phyloP scores from a whole-genome alignment of 2,113 vertebrate species.

The Nycticorax nycticorax region DNA sequence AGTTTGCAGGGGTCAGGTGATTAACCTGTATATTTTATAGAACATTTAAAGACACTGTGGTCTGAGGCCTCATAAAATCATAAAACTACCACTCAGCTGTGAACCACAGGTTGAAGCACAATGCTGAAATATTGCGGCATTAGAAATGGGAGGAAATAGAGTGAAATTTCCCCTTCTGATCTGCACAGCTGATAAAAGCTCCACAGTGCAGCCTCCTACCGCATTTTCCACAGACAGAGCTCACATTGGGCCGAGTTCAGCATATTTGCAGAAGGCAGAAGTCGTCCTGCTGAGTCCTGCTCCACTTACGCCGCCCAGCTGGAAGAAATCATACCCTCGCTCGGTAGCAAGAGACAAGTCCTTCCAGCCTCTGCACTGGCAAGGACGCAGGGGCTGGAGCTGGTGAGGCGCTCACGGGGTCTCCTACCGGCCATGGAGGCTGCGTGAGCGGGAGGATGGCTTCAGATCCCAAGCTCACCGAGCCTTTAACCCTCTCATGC shows the following conservation, averaged over 20 bases:
- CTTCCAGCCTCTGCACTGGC: not conserved
- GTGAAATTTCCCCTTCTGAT: conserved; percentile 9
- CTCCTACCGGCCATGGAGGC: not conserved
- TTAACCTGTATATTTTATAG: conserved; percentile 67
- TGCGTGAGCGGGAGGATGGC: not conserved
- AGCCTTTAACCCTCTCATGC: not conserved
- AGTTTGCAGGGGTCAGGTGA: conserved; percentile 61
- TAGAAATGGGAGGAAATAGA: conserved; percentile 2
- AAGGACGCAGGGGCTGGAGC: not conserved
- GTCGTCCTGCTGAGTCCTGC: conserved; percentile 10
- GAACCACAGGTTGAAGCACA: conserved; percentile 35
- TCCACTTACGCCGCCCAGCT: not conserved
- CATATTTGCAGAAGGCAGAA: not conserved
- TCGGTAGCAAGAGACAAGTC: not conserved
- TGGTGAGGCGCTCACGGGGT: not conserved
- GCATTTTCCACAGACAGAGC: conserved; percentile 2
- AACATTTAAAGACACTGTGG: conserved; percentile 67
- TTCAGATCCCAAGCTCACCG: not conserved
- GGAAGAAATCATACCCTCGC: not conserved
- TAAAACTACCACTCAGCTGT: conserved; percentile 43
- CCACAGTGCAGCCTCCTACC: not conserved
- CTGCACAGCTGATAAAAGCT: not conserved
- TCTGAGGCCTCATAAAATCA: conserved; percentile 58
- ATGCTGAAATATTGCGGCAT: conserved; percentile 60
- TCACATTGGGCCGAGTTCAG: not conserved